phyloP scores from a whole-genome alignment of 2,797 vertebrate species.

The Sebastes hubbsi region DNA sequence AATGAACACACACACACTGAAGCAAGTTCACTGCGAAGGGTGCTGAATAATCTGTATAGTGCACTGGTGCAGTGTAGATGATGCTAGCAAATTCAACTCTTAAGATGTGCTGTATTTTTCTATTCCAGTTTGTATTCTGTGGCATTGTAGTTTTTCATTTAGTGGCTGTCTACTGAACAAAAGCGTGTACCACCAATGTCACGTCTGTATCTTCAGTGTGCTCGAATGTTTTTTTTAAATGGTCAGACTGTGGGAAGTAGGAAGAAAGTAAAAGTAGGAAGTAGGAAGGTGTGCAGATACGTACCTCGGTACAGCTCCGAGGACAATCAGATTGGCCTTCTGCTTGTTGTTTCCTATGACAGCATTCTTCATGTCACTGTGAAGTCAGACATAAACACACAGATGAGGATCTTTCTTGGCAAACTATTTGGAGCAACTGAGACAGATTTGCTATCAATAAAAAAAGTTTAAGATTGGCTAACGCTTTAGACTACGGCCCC shows the following conservation, averaged over 20 bases:
- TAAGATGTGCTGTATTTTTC: not conserved
- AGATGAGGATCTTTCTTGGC: not conserved
- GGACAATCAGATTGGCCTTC: conserved; percentile 99
- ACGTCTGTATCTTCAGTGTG: not conserved
- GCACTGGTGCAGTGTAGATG: not conserved
- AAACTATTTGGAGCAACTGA: not conserved
- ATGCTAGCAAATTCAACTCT: not conserved
- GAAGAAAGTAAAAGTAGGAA: not conserved
- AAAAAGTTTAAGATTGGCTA: not conserved
- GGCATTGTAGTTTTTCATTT: not conserved
- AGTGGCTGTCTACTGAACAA: not conserved
- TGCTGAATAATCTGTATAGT: not conserved
- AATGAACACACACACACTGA: conserved; percentile 6
- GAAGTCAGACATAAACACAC: conserved; percentile 63
- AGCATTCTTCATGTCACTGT: conserved; percentile 99
- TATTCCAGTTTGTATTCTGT: not conserved
- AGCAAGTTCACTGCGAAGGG: not conserved
- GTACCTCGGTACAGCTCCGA: conserved; percentile 98
- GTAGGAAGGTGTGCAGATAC: conserved; percentile 16
- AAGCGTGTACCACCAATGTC: not conserved
- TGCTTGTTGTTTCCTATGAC: conserved; percentile 99
- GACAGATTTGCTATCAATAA: not conserved
- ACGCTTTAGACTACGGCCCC: rapidly evolving
- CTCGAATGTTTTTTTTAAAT: not conserved
- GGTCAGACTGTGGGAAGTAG: not conserved